Evolutionary conservation across 2,113 vertebrate species (phyloP), one percentile per base, ranked within the genome.

Genomic region (Macquaria ambigua): DNA sequence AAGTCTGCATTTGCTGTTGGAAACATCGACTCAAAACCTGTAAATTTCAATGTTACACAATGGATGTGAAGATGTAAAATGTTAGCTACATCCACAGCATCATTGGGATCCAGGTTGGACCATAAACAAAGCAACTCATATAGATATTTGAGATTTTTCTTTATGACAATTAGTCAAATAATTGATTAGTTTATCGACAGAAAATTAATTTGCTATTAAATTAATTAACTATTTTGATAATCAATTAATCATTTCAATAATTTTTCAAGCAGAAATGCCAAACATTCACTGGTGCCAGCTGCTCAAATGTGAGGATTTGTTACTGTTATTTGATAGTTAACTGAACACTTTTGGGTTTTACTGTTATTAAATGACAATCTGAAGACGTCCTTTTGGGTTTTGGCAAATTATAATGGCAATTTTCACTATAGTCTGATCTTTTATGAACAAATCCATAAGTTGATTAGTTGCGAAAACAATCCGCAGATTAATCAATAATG

Each of bases 21-120:
- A 89, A 80, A 73, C 37, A 76, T 39, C 0, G n/a, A 75, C 8
- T 72, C 28, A 64, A 72, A 81, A 67, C 25, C 34, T 25, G 15
- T 67, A 67, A 50, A 79, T 31, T 50, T 53, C 62, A 64, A 68
- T 55, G 37, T 46, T 50, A 84, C 68, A 74, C 43, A 90, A 55
- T n/a, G 56, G 52, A 77, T 37, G 25, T 68, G 31, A 53, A 58
- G 18, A 50, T 63, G n/a, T 80, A 9, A 70, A 81, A 74, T 53
- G 37, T 20, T 28, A 28, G 21, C 50, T 43, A 39, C 10, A 71
- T n/a, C 50, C 20, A 48, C 62, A 77, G 59, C 31, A 3, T 66
- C 23, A 46, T 25, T 74, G 41, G 50, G 48, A 43, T 68, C 23
- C 18, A 31, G 5, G 53, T 59, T 11, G 53, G 7, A 61, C 16